Base-by-base conservation (phyloP, 2,113 vertebrate species). In the Nothocercus julius region DNA sequence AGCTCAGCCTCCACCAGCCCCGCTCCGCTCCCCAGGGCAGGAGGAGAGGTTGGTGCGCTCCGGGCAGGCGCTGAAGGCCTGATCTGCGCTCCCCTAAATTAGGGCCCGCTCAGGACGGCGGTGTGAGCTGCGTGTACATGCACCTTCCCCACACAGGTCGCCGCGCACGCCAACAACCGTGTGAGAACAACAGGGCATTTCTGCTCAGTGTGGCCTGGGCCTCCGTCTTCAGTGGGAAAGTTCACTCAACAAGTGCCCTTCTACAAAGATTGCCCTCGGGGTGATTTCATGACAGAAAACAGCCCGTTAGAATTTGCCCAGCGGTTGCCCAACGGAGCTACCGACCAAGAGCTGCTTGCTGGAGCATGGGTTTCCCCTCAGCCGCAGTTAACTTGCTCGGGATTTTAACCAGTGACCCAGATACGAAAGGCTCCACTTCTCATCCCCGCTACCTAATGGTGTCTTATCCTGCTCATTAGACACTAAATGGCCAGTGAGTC, bases 1-100 rank as follows among this genome's bases (percentile, higher is more conserved):
- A 49, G 53, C 74, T 82, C 64, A 85, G 82, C 73, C 67, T 87
- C 68, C 45, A 68, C 38, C n/a, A 73, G 78, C 22, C 49, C 49
- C 74, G 66, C 32, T 74, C 53, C 83, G 53, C 9, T 2, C 11
- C 7, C 45, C 14, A 27, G 2, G 5, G 79, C 54, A 86, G 5
- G 22, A 80, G 32, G 38, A 6, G 0, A 0, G n/a, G 72, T 70
- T 45, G 40, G 14, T 63, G 59, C 58, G 90, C 75, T 45, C 88
- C 44, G 47, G 53, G 56, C 82, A 90, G 62, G 36, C 7, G 13
- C 49, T 22, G 17, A 25, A 81, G 74, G 51, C 40, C 13, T 20
- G 40, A 36, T n/a, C 69, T 17, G 13, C 34, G 12, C 51, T 72
- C 38, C 59, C 18, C 11, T 64, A 32, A 61, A 58, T 62, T 32